Percentiles rank a stretch among this genome's conserved stretches.
These are phyloP conservation scores for Helleia helle DNA, from an alignment of 2,888 invertebrate species.

Conservation along the genomic window DNA sequence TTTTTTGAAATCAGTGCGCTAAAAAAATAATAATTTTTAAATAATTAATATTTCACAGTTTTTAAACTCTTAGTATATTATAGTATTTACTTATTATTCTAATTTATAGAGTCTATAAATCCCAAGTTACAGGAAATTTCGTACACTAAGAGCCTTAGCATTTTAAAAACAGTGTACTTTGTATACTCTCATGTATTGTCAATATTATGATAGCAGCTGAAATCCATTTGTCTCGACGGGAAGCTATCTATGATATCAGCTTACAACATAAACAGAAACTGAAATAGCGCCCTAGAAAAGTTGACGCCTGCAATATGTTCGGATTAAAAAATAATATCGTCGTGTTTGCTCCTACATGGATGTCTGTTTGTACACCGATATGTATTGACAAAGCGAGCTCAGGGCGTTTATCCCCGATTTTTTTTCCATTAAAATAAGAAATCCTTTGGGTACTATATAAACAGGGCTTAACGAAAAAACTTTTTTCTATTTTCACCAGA, in stretches of 20 bases:
- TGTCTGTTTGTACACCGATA: constrained; percentile 6
- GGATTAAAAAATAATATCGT: constrained; percentile 13
- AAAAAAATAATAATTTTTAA: too few relatives aligned
- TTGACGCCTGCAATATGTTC: constrained; percentile 15
- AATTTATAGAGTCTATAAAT: too few relatives aligned
- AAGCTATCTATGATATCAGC: constrained; percentile 14
- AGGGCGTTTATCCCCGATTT: background rate
- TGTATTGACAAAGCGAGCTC: constrained; percentile 10
- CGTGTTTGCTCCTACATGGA: constrained; percentile 10
- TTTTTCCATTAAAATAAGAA: background rate
- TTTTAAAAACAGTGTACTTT: background rate
- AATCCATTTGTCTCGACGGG: background rate
- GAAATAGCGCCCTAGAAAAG: constrained; percentile 20
- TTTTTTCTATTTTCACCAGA: too few relatives aligned
- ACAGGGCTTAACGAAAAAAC: too few relatives aligned
- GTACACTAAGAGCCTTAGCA: too few relatives aligned
- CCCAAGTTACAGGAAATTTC: too few relatives aligned
- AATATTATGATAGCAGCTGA: constrained; percentile 5
- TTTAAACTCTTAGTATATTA: too few relatives aligned
- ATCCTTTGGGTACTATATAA: background rate
- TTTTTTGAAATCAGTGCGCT: too few relatives aligned
- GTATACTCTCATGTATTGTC: background rate
- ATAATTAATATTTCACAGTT: too few relatives aligned
- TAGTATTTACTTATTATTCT: too few relatives aligned
- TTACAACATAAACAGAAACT: constrained; percentile 37